A percentile compares a stretch with the other conserved stretches of the same genome.
These are phyloP conservation scores for Plagiodera versicolora DNA, from an alignment of 2,888 invertebrate species.

Conservation along the genomic window DNA sequence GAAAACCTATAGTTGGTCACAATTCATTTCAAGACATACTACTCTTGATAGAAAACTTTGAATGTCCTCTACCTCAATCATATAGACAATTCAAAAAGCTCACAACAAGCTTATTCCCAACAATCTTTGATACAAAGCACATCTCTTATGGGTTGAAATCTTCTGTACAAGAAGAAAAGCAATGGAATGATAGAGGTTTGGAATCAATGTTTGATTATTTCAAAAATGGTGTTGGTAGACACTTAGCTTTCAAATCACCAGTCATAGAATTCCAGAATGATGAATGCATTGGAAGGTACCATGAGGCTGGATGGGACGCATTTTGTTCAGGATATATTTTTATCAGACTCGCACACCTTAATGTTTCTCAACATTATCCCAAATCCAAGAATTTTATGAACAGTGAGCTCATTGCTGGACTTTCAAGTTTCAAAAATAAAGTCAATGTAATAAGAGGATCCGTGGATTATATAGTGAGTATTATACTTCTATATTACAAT, in stretches of 20 bases:
- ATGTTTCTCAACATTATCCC: constrained; percentile 57
- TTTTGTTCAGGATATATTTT: constrained; percentile 76
- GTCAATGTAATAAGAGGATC: constrained; percentile 65
- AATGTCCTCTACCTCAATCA: constrained; percentile 66
- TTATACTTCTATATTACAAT: neutral
- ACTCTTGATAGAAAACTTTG: constrained; percentile 72
- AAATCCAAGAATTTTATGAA: constrained; percentile 58
- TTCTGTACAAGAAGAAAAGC: constrained; percentile 44
- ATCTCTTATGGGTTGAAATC: constrained; percentile 62
- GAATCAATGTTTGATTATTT: constrained; percentile 65
- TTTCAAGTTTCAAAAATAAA: constrained; percentile 59
- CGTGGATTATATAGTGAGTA: constrained; percentile 62
- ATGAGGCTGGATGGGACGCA: constrained; percentile 86
- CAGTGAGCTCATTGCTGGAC: constrained; percentile 58
- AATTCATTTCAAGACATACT: constrained; percentile 73
- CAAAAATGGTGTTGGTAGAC: constrained; percentile 54
- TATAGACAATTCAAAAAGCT: constrained; percentile 68
- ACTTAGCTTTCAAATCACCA: constrained; percentile 52
- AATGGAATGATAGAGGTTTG: constrained; percentile 57
- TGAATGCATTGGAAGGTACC: constrained; percentile 51
- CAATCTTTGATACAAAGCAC: constrained; percentile 73
- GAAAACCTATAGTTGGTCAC: constrained; percentile 77
- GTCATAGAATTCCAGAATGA: constrained; percentile 44
- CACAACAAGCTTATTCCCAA: constrained; percentile 65
- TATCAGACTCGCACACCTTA: constrained; percentile 65